Percentiles rank a stretch among this genome's conserved stretches.
Evolutionary conservation across 2,797 vertebrate species (phyloP).

Genomic region (Cottoperca gobio): DNA sequence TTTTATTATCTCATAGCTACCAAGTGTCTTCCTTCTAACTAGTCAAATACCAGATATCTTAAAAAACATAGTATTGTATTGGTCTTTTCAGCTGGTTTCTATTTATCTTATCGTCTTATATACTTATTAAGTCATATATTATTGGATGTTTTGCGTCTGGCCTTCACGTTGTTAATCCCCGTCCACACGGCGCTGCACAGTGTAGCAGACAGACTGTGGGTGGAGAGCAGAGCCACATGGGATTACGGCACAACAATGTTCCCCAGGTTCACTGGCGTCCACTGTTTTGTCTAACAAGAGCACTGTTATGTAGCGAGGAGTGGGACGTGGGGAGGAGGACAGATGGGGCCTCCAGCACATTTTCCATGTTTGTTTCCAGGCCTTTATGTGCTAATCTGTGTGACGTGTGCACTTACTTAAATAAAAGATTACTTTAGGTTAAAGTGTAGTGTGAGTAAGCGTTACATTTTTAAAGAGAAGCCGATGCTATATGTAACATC

Average conservation of each 20-base stretch:
- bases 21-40: no score
- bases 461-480: no score
- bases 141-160: not conserved
- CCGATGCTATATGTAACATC: no score
- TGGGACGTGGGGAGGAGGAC: conserved; percentile 25
- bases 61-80: no score
- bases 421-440: no score
- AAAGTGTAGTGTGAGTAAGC: no score
- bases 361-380: conserved; percentile 9
- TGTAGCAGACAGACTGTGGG: conserved; percentile 48
- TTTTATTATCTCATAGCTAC: no score
- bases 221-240: conserved; percentile 40
- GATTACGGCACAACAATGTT: conserved; percentile 43
- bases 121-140: not conserved
- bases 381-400: not conserved
- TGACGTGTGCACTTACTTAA: no score
- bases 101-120: not conserved
- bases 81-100: not conserved
- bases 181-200: conserved; percentile 2
- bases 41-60: no score
- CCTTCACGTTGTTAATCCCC: not conserved
- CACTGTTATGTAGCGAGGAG: conserved; percentile 40
- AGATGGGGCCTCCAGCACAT: not conserved
- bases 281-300: conserved; percentile 60
- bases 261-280: conserved; percentile 24